Conservation (phyloP, 2,797 vertebrate species). For the Pteropus rufus region DNA sequence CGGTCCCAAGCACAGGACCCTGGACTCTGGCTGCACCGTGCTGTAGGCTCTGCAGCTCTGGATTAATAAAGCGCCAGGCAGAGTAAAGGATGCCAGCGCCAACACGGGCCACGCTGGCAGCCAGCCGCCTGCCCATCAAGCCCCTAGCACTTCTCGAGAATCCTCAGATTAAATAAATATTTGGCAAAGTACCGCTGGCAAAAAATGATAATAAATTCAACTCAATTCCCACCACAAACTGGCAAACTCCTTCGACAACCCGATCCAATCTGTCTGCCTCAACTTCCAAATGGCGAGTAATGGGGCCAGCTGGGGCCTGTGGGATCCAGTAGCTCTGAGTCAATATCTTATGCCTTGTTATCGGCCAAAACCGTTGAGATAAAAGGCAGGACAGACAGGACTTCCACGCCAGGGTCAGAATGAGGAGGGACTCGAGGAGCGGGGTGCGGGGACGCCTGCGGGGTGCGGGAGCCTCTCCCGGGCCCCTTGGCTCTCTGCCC, state of each 20-base stretch:
- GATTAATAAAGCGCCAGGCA: neutral
- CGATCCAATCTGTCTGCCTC: constrained; percentile 61
- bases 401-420: accelerated
- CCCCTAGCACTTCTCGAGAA: constrained; percentile 6
- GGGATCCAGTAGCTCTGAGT: neutral
- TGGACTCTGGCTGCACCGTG: neutral
- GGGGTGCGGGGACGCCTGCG: accelerated
- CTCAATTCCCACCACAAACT: constrained; percentile 59
- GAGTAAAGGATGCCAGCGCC: constrained; percentile 18
- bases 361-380: neutral
- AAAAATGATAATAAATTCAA: constrained; percentile 55
- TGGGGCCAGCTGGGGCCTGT: neutral
- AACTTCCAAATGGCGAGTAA: constrained; percentile 54
- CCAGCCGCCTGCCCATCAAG: constrained; percentile 37
- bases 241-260: constrained; percentile 53
- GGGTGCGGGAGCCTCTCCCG: accelerated
- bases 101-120: neutral
- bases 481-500: neutral
- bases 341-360: neutral
- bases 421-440: neutral
- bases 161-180: constrained; percentile 62
- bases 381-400: neutral
- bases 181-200: constrained; percentile 58
- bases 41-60: neutral
- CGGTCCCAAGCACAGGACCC: neutral